Percentiles rank a stretch among this genome's conserved stretches.
phyloP scores from a whole-genome alignment of 92 coral and sea anemone species.

The Galaxea fascicularis region DNA sequence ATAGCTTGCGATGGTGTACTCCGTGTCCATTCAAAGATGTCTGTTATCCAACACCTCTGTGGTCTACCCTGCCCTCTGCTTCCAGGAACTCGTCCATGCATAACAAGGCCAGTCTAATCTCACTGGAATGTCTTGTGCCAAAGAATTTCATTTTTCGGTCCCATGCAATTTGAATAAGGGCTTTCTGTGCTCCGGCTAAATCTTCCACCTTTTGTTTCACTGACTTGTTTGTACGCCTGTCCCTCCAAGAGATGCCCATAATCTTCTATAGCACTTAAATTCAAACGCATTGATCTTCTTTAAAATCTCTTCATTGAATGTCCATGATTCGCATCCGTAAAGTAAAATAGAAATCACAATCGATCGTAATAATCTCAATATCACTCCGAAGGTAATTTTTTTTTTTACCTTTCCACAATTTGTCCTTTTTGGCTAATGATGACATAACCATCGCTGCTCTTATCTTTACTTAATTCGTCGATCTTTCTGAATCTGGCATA shows the following conservation, averaged over 20 bases:
- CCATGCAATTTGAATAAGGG: not conserved
- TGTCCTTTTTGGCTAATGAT: not conserved
- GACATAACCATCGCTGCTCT: not conserved
- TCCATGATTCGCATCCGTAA: not conserved
- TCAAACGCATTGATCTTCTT: not conserved
- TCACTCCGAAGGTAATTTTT: not conserved
- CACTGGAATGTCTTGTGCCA: not conserved
- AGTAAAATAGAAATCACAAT: too few relatives aligned
- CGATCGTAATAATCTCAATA: not conserved
- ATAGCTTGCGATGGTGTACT: too few relatives aligned
- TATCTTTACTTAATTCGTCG: not conserved
- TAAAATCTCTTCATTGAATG: too few relatives aligned
- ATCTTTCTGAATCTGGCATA: not conserved
- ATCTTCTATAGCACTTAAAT: not conserved
- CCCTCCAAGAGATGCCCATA: constrained; percentile 11
- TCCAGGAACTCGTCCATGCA: not conserved
- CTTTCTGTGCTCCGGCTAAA: not conserved
- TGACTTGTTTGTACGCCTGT: not conserved
- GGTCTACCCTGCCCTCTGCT: not conserved
- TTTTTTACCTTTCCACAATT: not conserved
- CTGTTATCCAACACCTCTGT: not conserved
- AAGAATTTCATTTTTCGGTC: not conserved
- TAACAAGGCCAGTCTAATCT: not conserved
- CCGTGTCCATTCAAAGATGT: not conserved
- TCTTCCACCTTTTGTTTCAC: constrained; percentile 4